A percentile compares a stretch with the other conserved stretches of the same genome.
Evolutionary conservation across 1,140 invertebrate species (phyloP).

Genomic region (Drosophila athabasca): DNA sequence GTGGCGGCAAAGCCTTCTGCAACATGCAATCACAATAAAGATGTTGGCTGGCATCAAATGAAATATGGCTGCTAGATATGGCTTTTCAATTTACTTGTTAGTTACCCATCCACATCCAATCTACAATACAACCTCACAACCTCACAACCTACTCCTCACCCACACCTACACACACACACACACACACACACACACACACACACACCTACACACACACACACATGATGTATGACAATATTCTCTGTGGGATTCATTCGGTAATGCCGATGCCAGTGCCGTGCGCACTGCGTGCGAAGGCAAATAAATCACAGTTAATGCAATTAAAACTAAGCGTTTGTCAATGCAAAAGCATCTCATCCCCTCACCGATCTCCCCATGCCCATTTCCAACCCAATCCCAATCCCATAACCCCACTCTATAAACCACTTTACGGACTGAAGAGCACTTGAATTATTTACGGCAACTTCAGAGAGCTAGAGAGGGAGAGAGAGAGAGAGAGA

Average conservation of each 20-base stretch:
- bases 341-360: conserved; percentile 6
- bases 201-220: no score
- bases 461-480: conserved; percentile 35
- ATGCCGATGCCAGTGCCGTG: no score
- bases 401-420: background rate
- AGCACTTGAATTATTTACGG: conserved; percentile 61
- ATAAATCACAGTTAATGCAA: conserved; percentile 63
- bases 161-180: no score
- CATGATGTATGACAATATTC: no score
- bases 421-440: conserved; percentile 9
- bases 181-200: no score
- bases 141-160: no score
- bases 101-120: no score
- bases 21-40: conserved; percentile 6
- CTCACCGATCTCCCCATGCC: background rate
- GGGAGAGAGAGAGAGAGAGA: conserved; percentile 20
- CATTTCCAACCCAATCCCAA: no score
- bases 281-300: conserved; percentile 35
- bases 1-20: background rate
- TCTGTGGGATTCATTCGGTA: no score
- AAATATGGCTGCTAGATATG: background rate
- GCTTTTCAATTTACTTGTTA: no score
- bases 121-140: no score
- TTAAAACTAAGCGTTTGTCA: conserved; percentile 58
- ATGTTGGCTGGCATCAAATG: background rate